Percentiles rank a stretch among this genome's conserved stretches.
Conservation (phyloP, 2,888 invertebrate genomes). For the Drosophila pegasa region DNA sequence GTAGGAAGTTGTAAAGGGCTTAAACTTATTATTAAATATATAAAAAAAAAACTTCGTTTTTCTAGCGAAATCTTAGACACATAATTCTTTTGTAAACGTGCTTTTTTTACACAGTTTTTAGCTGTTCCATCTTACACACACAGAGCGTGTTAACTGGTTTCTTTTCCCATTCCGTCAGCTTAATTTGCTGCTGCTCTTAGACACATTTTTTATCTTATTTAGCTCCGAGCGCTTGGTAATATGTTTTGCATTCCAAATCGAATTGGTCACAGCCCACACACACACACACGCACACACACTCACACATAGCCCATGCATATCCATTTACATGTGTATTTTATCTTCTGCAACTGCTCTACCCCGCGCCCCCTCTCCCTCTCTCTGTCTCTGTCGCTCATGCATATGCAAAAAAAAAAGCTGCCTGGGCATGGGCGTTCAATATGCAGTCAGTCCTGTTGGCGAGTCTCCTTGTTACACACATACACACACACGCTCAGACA, state of each 20-base stretch:
- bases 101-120: constrained; percentile 5
- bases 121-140: constrained; percentile 10
- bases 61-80: constrained; percentile 1
- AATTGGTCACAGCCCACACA: constrained; percentile 63
- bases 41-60: neutral
- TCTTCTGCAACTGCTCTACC: constrained; percentile 14
- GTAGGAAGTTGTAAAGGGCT: constrained; percentile 2
- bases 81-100: constrained; percentile 3
- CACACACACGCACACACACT: constrained; percentile 13
- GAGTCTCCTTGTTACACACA: constrained; percentile 56
- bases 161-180: constrained; percentile 27
- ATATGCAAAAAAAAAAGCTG: constrained; percentile 39
- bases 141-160: constrained; percentile 37
- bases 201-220: constrained; percentile 32
- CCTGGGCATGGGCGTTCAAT: constrained; percentile 64
- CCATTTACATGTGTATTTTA: constrained; percentile 35
- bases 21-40: no score
- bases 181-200: constrained; percentile 33
- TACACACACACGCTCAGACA: constrained; percentile 3
- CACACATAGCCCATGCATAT: constrained; percentile 23
- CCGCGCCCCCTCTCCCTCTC: neutral
- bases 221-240: constrained; percentile 31
- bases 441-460: constrained; percentile 76
- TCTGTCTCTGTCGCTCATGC: neutral
- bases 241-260: constrained; percentile 66